A percentile compares a stretch with the other conserved stretches of the same genome.
These are phyloP conservation scores for Oncorhynchus nerka DNA, from an alignment of 2,113 vertebrate genomes.

Conservation along the genomic window DNA sequence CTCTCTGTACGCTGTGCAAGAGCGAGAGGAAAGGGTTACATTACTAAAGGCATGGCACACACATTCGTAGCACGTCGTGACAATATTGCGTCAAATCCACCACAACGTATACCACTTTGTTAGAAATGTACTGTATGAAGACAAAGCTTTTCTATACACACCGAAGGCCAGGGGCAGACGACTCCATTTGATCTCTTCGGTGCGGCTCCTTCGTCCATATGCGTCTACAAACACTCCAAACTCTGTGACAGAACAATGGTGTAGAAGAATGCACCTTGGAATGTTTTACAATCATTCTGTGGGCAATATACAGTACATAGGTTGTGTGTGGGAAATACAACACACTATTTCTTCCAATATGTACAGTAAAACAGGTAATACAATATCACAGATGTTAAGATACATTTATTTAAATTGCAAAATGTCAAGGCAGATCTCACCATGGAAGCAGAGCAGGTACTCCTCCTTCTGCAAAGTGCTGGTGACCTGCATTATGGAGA, in stretches of 20 bases:
- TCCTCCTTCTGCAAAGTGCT: conserved; percentile 90
- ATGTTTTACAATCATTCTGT: neutral
- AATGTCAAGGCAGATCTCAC: conserved; percentile 59
- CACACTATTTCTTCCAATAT: neutral
- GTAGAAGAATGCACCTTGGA: neutral
- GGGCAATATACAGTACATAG: neutral
- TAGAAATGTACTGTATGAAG: neutral
- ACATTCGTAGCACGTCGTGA: neutral
- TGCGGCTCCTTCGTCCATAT: conserved; percentile 91
- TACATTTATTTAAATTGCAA: neutral
- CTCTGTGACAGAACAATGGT: conserved; percentile 72
- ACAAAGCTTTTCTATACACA: conserved; percentile 53
- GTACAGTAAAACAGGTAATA: neutral
- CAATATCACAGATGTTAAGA: neutral
- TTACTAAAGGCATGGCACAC: neutral
- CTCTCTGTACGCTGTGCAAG: conserved; percentile 87
- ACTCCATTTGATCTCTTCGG: conserved; percentile 96
- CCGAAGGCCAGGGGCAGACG: conserved; percentile 94
- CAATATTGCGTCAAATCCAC: neutral
- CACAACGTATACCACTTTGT: neutral
- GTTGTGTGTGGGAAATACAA: neutral
- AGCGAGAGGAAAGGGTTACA: neutral
- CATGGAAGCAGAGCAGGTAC: conserved; percentile 96
- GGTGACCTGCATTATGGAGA: conserved; percentile 94
- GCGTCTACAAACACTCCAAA: conserved; percentile 97